These are phyloP conservation scores for Neuroterus valhalla DNA, from an alignment of 1,140 invertebrate genomes.

Conservation along the genomic window DNA sequence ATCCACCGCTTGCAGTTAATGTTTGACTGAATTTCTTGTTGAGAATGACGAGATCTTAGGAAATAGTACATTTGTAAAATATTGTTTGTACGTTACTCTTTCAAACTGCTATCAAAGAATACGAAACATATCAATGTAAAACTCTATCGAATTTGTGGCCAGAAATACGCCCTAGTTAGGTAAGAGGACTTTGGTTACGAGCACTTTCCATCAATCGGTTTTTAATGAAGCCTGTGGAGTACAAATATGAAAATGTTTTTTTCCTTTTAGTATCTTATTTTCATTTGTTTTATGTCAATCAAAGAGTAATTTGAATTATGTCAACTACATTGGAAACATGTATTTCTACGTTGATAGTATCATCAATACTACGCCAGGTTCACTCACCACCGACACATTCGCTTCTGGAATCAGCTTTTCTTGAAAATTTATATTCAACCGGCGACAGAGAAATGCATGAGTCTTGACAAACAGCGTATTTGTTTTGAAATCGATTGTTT, in stretches of 20 bases:
- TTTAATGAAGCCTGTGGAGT: slow-evolving; percentile 54
- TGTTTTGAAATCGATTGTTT: background rate
- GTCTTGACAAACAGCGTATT: background rate
- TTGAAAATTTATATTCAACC: background rate
- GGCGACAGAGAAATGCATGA: background rate
- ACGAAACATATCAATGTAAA: slow-evolving; percentile 56
- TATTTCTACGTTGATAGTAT: slow-evolving; percentile 34
- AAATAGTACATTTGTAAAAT: too few relatives aligned
- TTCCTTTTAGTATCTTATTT: slow-evolving; percentile 30
- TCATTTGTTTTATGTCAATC: slow-evolving; percentile 55
- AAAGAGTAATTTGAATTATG: slow-evolving; percentile 25
- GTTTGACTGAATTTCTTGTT: too few relatives aligned
- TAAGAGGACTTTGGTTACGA: slow-evolving; percentile 33
- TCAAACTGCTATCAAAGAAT: too few relatives aligned
- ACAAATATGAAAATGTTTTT: slow-evolving; percentile 50
- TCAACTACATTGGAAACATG: background rate
- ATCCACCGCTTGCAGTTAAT: background rate
- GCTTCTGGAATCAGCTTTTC: background rate
- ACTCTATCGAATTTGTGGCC: slow-evolving; percentile 33
- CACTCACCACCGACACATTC: background rate
- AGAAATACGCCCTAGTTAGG: slow-evolving; percentile 47
- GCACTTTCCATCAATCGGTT: slow-evolving; percentile 55
- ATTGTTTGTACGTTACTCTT: too few relatives aligned
- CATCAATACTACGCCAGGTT: slow-evolving; percentile 17
- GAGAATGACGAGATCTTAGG: too few relatives aligned